phyloP scores from a whole-genome alignment of 1,140 invertebrate species.

The Amyelois transitella region DNA sequence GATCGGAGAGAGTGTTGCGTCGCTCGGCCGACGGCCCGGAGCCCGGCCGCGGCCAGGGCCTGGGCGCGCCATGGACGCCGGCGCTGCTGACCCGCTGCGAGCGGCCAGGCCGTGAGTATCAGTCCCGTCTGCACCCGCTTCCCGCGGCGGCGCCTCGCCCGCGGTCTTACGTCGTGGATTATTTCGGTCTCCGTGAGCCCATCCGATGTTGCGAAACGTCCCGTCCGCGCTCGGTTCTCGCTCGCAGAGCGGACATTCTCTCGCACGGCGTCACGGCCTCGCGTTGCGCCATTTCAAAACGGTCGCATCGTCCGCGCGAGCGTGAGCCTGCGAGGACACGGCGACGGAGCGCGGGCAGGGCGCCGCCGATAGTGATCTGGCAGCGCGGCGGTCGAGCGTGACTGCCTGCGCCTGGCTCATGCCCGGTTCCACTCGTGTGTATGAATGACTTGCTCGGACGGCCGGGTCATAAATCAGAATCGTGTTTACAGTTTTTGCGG shows the following conservation, averaged over 20 bases:
- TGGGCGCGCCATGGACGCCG: constrained; percentile 68
- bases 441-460: constrained; percentile 44
- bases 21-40: constrained; percentile 63
- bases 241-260: constrained; percentile 61
- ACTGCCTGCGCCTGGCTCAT: constrained; percentile 42
- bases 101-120: constrained; percentile 69
- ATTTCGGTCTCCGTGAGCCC: constrained; percentile 62
- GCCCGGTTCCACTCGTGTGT: constrained; percentile 34
- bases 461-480: constrained; percentile 48
- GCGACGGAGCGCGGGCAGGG: constrained; percentile 30
- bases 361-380: constrained; percentile 48
- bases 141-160: constrained; percentile 27
- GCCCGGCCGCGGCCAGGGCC: constrained; percentile 64
- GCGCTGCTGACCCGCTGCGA: constrained; percentile 64
- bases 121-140: constrained; percentile 25
- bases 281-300: constrained; percentile 70
- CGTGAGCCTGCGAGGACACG: constrained; percentile 41
- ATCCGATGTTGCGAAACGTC: constrained; percentile 62
- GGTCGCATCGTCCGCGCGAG: constrained; percentile 55
- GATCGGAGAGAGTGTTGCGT: constrained; percentile 68
- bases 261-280: constrained; percentile 64
- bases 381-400: constrained; percentile 66
- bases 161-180: constrained; percentile 51
- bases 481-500: constrained; percentile 69
- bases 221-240: constrained; percentile 48